Evolutionary conservation across 2,888 invertebrate genomes (phyloP), one percentile per base, ranked within the genome.

Genomic region (Drosophila robusta): DNA sequence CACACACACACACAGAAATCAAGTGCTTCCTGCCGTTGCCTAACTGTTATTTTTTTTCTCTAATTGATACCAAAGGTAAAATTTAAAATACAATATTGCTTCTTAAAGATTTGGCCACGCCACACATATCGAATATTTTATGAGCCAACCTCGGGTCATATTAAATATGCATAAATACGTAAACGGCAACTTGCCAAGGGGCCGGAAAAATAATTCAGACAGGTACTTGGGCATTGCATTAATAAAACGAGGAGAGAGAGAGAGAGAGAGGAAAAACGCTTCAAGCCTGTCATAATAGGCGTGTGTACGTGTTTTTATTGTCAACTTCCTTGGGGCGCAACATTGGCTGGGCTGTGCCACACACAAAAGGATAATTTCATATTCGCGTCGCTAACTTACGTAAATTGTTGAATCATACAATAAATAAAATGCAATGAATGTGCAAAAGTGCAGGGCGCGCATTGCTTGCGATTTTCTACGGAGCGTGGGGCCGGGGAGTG

Each of bases 371-470:
- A 79, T 75, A 77, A 85, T 82, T 82, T 82, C 70, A 76, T 72
- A 79, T 82, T 82, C 82, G 76, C 83, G 68, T 79, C 70, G 83
- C 74, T 67, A 85, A 79, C 86, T 78, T 72, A 72, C 64, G 76
- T 86, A 79, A 82, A 82, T 79, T 79, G 74, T 79, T 79, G 77
- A 82, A 85, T 82, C 74, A 82, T 85, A 76, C 76, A 65, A 82
- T 82, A 85, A 82, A 82, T 82, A 74, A 82, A 72, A 78, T 70
- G 76, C 76, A 76, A 80, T 70, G 80, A 83, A 80, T 83, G 83
- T 77, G 80, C 79, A 70, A 61, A 71, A 71, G 70, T 78, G 77
- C 75, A 72, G 77, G 68, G 75, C 77, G 72, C 60, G 77, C 77
- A 75, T 75, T 72, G 72, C 75, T 76, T 68, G 77, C 61, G 61